Evolutionary conservation across 1,140 invertebrate species (phyloP).

Genomic region (Hormaphis cornu): DNA sequence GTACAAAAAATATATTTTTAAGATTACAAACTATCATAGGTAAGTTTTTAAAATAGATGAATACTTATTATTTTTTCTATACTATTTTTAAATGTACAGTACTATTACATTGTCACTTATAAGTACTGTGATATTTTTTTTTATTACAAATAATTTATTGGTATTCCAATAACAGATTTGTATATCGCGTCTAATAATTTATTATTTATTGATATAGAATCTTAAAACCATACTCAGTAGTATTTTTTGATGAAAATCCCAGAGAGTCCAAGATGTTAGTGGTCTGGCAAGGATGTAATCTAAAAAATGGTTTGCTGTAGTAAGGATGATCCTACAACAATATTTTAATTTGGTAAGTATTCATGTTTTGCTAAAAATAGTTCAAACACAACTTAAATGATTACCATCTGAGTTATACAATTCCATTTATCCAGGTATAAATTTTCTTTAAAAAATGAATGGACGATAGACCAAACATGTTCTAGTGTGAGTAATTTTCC

Average conservation of each 20-base stretch:
- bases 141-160: not conserved
- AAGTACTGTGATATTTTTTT: no score
- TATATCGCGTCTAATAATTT: not conserved
- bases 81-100: no score
- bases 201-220: not conserved
- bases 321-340: conserved; percentile 3
- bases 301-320: not conserved
- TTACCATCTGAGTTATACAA: conserved; percentile 7
- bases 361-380: not conserved
- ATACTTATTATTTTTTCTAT: no score
- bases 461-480: not conserved
- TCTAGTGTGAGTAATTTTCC: conserved; percentile 13
- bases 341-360: not conserved
- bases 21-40: no score
- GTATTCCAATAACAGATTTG: no score
- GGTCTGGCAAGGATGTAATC: conserved; percentile 7
- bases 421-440: not conserved
- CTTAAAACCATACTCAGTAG: not conserved
- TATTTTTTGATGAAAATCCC: not conserved
- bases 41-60: no score
- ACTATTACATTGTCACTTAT: no score
- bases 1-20: no score
- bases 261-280: not conserved
- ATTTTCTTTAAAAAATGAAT: not conserved
- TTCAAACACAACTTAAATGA: not conserved